A percentile compares a stretch with the other conserved stretches of the same genome.
phyloP scores from a whole-genome alignment of 2,113 vertebrate genomes.

The Ophiodon elongatus region DNA sequence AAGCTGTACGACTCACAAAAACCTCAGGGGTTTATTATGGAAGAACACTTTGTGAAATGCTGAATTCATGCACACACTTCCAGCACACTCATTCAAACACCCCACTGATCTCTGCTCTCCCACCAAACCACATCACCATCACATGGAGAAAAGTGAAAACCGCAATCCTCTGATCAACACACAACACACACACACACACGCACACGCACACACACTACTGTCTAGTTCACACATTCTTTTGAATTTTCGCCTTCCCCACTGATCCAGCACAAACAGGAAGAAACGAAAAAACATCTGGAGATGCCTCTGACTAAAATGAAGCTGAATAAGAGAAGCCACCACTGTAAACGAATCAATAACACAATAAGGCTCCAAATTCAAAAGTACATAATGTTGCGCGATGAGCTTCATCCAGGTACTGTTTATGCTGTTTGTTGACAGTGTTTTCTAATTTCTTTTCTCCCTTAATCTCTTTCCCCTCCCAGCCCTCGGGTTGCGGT shows the following conservation, averaged over 20 bases:
- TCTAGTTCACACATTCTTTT: conserved; percentile 44
- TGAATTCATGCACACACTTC: background rate
- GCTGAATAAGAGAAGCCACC: background rate
- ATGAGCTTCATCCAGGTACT: background rate
- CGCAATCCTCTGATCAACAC: conserved; percentile 75
- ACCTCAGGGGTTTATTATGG: conserved; percentile 14
- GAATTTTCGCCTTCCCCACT: conserved; percentile 8
- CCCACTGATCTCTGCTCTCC: conserved; percentile 28
- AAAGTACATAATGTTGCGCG: background rate
- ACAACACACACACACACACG: conserved; percentile 37
- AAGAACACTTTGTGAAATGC: background rate
- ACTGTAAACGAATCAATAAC: background rate
- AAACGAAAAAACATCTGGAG: conserved; percentile 21
- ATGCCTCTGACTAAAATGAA: conserved; percentile 16
- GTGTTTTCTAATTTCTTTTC: background rate
- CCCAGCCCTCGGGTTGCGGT: conserved; percentile 37
- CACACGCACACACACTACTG: conserved; percentile 10
- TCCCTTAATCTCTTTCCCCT: conserved; percentile 1
- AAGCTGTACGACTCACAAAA: background rate
- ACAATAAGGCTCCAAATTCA: background rate
- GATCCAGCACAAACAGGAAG: conserved; percentile 35
- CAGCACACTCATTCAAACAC: conserved; percentile 20
- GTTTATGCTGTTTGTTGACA: background rate
- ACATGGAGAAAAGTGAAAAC: conserved; percentile 63
- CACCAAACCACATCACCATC: conserved; percentile 48